Percentiles rank a stretch among this genome's conserved stretches.
Conservation (phyloP, 2,797 vertebrate species). For the Sebastes hopkinsi region DNA sequence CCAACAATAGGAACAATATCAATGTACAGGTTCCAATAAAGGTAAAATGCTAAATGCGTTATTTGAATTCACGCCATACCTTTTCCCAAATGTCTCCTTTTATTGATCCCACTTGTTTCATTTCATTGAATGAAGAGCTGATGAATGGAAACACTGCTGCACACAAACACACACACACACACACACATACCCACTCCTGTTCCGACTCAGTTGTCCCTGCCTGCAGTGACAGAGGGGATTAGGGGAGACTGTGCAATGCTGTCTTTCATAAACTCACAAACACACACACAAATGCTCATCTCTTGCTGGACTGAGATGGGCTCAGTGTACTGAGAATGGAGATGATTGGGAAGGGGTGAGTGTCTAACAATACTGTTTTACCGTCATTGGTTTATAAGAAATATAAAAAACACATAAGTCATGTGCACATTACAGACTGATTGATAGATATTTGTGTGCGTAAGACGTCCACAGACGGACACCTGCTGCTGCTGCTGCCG, state of each 20-base stretch:
- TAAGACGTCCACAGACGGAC: conserved; percentile 51
- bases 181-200: background rate
- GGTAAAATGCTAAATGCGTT: background rate
- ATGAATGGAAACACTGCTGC: background rate
- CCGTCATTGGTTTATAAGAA: background rate
- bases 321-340: conserved; percentile 20
- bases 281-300: background rate
- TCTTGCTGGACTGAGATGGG: background rate
- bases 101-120: background rate
- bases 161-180: background rate
- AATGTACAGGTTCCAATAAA: background rate
- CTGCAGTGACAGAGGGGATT: conserved; percentile 40
- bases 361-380: background rate
- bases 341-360: background rate
- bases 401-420: background rate
- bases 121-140: background rate
- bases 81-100: background rate
- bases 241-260: conserved; percentile 23
- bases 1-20: background rate
- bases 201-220: conserved; percentile 15
- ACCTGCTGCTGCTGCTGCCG: conserved; percentile 72
- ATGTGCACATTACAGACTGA: conserved; percentile 22
- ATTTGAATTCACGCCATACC: background rate
- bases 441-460: conserved; percentile 19
- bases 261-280: conserved; percentile 18